Base-by-base conservation (phyloP, 2,888 invertebrate genomes). In the Amphimallon solstitiale region DNA sequence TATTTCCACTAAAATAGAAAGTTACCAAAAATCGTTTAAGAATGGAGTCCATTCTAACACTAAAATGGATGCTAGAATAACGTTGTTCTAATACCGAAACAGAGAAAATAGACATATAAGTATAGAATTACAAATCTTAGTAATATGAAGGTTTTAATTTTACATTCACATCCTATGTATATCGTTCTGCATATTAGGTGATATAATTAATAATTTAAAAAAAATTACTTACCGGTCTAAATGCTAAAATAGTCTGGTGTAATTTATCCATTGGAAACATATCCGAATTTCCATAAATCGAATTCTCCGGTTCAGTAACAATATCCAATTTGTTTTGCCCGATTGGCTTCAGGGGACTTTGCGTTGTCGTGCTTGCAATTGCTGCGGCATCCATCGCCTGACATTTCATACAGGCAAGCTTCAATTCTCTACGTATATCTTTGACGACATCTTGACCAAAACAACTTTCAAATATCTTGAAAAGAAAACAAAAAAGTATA, bases 401-500 rank as follows among this genome's bases (percentile, higher is more conserved):
- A 73, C 90, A 90, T 81, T 89, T 90, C 43, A 86, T 82, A 70
- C 88, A 88, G 0, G 90, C 90, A 14, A 85, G 85, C 77, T 88
- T 88, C 85, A 90, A 86, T 81, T 90, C 90, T 78, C 86, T 86
- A 38, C 89, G 84, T 48, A 90, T 88, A 83, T 89, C 88, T 75
- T 88, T 88, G 2, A 90, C 86, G 1, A 90, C 88, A 75, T 89
- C 88, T 1, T 86, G 84, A 0, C 90, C 90, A 70, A 90, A 90
- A 76, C 90, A 90, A 74, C 89, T 89, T 80, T 90, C 90, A 75
- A 89, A 90, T 73, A 90, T 89, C 90, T 90, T 38, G 80, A 78
- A 51, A 19, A 48, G n/a, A 51, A 37, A 37, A 29, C n/a, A 43
- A 19, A 12, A 2, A 68, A 62, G 37, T 56, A 23, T 35, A 19